Conservation (phyloP, 2,888 invertebrate genomes). For the Drosophila fulvimacula region DNA sequence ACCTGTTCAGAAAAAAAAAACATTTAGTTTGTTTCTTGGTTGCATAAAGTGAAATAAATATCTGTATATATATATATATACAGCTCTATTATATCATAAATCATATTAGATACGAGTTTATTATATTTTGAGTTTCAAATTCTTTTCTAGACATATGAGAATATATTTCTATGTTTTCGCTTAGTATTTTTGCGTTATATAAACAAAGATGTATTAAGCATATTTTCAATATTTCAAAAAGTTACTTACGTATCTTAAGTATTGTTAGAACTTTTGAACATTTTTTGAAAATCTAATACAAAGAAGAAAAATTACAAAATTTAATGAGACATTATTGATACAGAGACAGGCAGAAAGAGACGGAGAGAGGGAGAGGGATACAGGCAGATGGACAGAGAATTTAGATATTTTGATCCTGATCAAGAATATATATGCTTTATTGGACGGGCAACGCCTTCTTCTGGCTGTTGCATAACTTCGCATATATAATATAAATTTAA, state of each 20-base stretch:
- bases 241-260: too few relatives aligned
- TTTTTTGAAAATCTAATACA: too few relatives aligned
- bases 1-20: neutral
- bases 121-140: neutral
- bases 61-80: neutral
- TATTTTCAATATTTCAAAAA: neutral
- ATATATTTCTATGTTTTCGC: neutral
- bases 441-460: neutral
- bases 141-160: neutral
- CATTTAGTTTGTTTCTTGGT: slow-evolving; percentile 20
- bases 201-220: neutral
- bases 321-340: too few relatives aligned
- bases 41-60: slow-evolving; percentile 3
- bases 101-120: neutral
- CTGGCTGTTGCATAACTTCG: neutral
- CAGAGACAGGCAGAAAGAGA: too few relatives aligned
- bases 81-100: slow-evolving; percentile 7
- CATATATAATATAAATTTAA: neutral
- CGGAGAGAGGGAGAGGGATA: too few relatives aligned
- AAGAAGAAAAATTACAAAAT: too few relatives aligned
- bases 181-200: neutral
- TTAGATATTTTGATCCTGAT: neutral
- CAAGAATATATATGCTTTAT: neutral
- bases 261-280: too few relatives aligned
- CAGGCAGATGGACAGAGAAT: too few relatives aligned